phyloP scores from a whole-genome alignment of 2,113 vertebrate species.

The Indri indri region DNA sequence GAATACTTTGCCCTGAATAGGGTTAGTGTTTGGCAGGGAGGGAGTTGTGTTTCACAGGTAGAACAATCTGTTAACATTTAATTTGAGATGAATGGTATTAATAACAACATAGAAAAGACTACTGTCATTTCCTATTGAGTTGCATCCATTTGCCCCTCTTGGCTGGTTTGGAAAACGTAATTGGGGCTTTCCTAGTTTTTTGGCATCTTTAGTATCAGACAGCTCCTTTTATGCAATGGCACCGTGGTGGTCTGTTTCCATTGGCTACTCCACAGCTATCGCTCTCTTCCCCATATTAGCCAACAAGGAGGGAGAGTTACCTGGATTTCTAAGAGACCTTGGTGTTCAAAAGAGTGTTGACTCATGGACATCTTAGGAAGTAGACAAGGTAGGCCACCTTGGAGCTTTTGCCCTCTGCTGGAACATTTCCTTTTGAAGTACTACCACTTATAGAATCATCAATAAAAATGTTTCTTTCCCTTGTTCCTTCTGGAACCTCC shows the following conservation, averaged over 20 bases:
- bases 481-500: constrained; percentile 29
- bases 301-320: background rate
- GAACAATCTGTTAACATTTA: constrained; percentile 39
- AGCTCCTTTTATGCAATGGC: background rate
- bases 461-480: constrained; percentile 2
- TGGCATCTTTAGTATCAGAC: background rate
- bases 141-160: constrained; percentile 28
- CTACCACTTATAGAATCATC: constrained; percentile 13
- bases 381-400: background rate
- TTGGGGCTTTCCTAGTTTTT: background rate
- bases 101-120: constrained; percentile 27
- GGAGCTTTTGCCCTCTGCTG: background rate
- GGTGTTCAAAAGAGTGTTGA: background rate
- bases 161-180: constrained; percentile 47
- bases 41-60: constrained; percentile 49
- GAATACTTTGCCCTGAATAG: background rate
- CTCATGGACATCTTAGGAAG: background rate
- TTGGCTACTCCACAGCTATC: background rate
- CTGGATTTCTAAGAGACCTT: background rate
- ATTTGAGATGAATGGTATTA: constrained; percentile 41
- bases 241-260: background rate
- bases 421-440: background rate
- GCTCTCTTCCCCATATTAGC: background rate
- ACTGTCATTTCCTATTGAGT: background rate
- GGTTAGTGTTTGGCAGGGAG: constrained; percentile 30